A percentile compares a stretch with the other conserved stretches of the same genome.
phyloP scores from a whole-genome alignment of 2,888 invertebrate species.

The Emesis furor region DNA sequence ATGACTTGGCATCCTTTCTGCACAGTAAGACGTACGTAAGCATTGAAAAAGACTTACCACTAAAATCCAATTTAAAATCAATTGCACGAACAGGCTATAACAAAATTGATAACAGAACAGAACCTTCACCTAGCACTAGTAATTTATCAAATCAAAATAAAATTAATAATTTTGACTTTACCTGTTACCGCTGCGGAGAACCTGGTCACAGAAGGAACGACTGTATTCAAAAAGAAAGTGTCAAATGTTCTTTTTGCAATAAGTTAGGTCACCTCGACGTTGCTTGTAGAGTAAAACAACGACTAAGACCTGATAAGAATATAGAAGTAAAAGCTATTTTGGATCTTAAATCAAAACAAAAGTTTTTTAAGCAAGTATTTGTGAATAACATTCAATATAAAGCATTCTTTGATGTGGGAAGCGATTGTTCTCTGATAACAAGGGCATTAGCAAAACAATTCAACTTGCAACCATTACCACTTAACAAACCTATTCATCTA shows the following conservation, averaged over 20 bases:
- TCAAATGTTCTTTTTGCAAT: constrained; percentile 61
- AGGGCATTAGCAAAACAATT: not conserved
- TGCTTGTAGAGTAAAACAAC: constrained; percentile 3
- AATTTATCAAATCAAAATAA: too few species aligned
- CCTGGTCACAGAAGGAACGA: constrained; percentile 47
- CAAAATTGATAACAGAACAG: not conserved
- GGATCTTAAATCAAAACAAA: too few species aligned
- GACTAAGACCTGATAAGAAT: not conserved
- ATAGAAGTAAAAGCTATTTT: not conserved
- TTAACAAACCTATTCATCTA: constrained; percentile 6
- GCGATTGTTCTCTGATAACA: constrained; percentile 21
- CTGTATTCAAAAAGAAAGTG: constrained; percentile 43
- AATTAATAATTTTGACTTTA: too few species aligned
- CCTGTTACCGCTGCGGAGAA: constrained; percentile 16
- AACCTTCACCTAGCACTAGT: not conserved
- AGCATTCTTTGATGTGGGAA: constrained; percentile 22
- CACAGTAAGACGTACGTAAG: constrained; percentile 49
- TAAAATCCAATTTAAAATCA: not conserved
- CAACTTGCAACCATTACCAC: not conserved
- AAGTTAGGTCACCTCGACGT: constrained; percentile 1
- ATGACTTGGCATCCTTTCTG: constrained; percentile 25
- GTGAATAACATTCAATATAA: not conserved
- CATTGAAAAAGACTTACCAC: constrained; percentile 30
- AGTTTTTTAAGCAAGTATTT: not conserved
- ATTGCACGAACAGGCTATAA: not conserved